phyloP scores from a whole-genome alignment of 2,888 invertebrate species.

The Hirtodrosophila duncani region DNA sequence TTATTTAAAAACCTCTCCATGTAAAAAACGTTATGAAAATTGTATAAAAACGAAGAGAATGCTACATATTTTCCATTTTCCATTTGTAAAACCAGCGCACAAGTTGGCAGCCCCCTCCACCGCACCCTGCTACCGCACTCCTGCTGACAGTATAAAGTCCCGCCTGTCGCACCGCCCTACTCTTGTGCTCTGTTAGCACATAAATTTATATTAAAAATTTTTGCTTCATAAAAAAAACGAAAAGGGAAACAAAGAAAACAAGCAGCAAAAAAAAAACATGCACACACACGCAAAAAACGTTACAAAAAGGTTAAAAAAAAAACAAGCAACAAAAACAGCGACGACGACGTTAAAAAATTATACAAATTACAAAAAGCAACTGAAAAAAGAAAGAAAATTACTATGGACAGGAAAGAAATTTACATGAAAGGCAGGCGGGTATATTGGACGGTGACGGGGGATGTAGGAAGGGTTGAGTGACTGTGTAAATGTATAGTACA shows the following conservation, averaged over 20 bases:
- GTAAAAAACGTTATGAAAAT: constrained; percentile 27
- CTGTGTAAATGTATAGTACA: background rate
- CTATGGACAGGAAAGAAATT: constrained; percentile 50
- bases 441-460: background rate
- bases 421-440: constrained; percentile 22
- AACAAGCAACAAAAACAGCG: constrained; percentile 17
- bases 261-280: constrained; percentile 15
- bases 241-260: constrained; percentile 21
- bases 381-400: constrained; percentile 37
- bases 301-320: constrained; percentile 26
- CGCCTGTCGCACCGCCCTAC: constrained; percentile 21
- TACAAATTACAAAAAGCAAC: constrained; percentile 64
- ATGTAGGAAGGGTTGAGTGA: constrained; percentile 1
- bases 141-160: background rate
- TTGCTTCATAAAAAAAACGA: constrained; percentile 37
- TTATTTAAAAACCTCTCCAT: background rate
- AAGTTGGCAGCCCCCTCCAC: constrained; percentile 14
- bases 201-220: constrained; percentile 68
- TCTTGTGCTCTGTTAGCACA: constrained; percentile 41
- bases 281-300: constrained; percentile 53
- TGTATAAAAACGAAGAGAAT: constrained; percentile 25
- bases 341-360: constrained; percentile 67
- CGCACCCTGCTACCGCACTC: background rate
- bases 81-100: constrained; percentile 15
- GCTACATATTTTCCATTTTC: constrained; percentile 40